Percentiles rank a stretch among this genome's conserved stretches.
phyloP scores from a whole-genome alignment of 2,888 invertebrate genomes.

The Gandaritis pyraliata region DNA sequence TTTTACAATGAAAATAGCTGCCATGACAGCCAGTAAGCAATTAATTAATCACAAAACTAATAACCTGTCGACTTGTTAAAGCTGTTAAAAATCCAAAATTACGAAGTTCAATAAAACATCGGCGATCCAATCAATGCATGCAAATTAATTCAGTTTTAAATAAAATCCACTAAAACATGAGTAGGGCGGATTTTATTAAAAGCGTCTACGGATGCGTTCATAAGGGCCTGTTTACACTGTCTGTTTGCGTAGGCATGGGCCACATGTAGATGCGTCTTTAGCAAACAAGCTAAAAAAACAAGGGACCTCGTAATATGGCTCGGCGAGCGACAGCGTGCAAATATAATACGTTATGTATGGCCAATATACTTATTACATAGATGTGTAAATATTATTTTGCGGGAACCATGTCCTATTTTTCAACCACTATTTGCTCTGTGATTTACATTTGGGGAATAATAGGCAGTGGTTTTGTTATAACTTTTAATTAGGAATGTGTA shows the following conservation, averaged over 20 bases:
- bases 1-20: background rate
- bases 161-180: slow-evolving; percentile 59
- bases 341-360: slow-evolving; percentile 43
- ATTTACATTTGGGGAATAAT: slow-evolving; percentile 19
- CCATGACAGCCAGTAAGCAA: background rate
- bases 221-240: slow-evolving; percentile 77
- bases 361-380: slow-evolving; percentile 38
- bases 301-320: slow-evolving; percentile 71
- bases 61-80: slow-evolving; percentile 25
- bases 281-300: slow-evolving; percentile 83
- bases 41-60: slow-evolving; percentile 27
- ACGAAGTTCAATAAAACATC: slow-evolving; percentile 23
- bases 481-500: background rate
- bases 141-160: slow-evolving; percentile 53
- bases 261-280: slow-evolving; percentile 80
- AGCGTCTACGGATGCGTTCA: slow-evolving; percentile 65
- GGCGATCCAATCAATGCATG: slow-evolving; percentile 37
- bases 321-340: slow-evolving; percentile 48
- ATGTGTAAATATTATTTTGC: slow-evolving; percentile 33
- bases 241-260: slow-evolving; percentile 77
- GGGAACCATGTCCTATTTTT: slow-evolving; percentile 22
- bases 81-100: slow-evolving; percentile 22
- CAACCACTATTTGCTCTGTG: slow-evolving; percentile 19
- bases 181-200: slow-evolving; percentile 68
- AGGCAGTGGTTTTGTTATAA: background rate